Evolutionary conservation across 2,797 vertebrate species (phyloP).

Genomic region (Chiroxiphia lanceolata): DNA sequence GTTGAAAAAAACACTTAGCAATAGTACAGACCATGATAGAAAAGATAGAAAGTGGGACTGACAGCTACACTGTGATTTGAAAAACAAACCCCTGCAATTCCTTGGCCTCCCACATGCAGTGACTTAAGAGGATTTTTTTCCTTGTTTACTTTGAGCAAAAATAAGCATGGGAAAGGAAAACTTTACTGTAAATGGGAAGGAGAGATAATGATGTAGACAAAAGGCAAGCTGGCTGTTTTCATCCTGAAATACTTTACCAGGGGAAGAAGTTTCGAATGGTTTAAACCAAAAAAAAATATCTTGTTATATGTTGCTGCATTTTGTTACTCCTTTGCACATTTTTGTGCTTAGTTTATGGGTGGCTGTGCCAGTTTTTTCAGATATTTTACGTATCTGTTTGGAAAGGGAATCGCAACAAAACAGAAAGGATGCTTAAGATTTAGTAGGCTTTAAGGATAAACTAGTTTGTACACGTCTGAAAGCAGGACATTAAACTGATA

Average conservation of each 20-base stretch:
- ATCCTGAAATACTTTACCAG: background rate
- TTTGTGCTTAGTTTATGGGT: background rate
- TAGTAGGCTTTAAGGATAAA: background rate
- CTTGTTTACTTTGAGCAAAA: constrained; percentile 22
- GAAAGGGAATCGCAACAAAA: background rate
- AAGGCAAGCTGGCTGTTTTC: background rate
- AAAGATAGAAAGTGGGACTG: background rate
- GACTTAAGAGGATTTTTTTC: background rate
- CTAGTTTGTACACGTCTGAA: background rate
- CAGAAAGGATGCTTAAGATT: background rate
- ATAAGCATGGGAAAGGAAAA: background rate
- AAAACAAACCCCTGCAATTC: constrained; percentile 1
- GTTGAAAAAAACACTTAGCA: background rate
- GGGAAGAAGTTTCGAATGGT: background rate
- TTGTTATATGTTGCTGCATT: background rate
- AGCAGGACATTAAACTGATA: background rate
- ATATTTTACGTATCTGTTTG: background rate
- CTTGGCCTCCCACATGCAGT: background rate
- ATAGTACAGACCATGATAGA: background rate
- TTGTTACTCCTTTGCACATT: background rate
- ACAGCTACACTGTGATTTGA: background rate
- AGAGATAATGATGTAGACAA: background rate
- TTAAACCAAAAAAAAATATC: background rate
- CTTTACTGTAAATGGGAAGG: background rate
- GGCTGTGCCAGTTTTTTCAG: background rate